Base-by-base conservation (phyloP, 2,888 invertebrate species). In the Chouioia cunea region DNA sequence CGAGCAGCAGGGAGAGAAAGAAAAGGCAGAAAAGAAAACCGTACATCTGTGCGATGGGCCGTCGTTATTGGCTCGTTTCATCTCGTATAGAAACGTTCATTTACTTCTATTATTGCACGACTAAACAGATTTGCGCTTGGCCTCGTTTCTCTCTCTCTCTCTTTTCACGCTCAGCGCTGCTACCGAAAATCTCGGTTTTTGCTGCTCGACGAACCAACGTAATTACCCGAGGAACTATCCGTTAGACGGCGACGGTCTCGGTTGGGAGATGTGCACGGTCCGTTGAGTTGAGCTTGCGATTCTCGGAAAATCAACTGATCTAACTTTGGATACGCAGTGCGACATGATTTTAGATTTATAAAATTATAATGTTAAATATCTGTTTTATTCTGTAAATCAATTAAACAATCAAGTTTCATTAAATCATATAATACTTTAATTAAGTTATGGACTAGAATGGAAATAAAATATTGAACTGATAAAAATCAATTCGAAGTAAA, bases 101-200 rank as follows among this genome's bases (percentile, higher is more conserved):
- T 84, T 82, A 79, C 80, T 78, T 78, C 81, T 79, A 82, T 84
- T 83, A 83, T 83, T 77, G 78, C 68, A 10, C 36, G 70, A 72
- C 70, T 82, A 83, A 84, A 82, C 82, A 79, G 79, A 83, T 83
- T 83, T 81, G 71, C 56, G 64, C 12, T 8, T 22, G 4, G 36
- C 16, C 60, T 54, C 46, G 18, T 18, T 52, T 53, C 43, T 60
- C 43, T 27, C 50, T 58, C 53, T 62, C 23, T 47, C 20, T 44
- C 18, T 43, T 22, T 66, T 48, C 43, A 12, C 15, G 47, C 47
- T 43, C 15, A 50, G 15, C 52, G 36, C 20, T 50, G 8, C 48
- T 1, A 16, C 23, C 50, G 53, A 53, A 53, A 18, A 53, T 53
- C 48, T 63, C 70, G 66, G 67, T 73, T 73, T 70, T 36, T 36